These are phyloP conservation scores for Orthonevra nobilis DNA, from an alignment of 2,888 invertebrate species.

Conservation along the genomic window DNA sequence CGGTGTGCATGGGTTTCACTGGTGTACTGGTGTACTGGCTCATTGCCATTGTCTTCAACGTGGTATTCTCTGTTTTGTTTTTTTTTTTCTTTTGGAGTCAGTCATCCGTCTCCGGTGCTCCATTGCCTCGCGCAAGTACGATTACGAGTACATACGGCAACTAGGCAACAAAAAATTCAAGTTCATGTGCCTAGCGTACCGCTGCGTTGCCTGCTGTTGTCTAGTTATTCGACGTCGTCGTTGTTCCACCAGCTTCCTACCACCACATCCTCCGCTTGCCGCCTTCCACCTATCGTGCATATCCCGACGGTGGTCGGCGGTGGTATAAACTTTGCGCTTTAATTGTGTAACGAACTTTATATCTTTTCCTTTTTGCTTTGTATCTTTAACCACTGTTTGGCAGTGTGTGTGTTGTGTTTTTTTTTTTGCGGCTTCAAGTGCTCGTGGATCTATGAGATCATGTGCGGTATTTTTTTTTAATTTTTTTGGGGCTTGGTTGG, in stretches of 20 bases:
- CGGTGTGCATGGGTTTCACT: too few relatives aligned
- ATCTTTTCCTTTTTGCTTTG: constrained; percentile 32
- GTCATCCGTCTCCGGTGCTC: constrained; percentile 60
- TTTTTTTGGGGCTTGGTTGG: constrained; percentile 13
- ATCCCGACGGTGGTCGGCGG: too few relatives aligned
- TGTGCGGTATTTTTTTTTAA: constrained; percentile 39
- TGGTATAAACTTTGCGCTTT: constrained; percentile 28
- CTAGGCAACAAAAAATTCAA: constrained; percentile 47
- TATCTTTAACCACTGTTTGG: constrained; percentile 50
- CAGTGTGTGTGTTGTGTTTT: constrained; percentile 13
- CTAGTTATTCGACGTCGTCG: too few relatives aligned
- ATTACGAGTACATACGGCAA: constrained; percentile 50
- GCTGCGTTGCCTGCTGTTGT: constrained; percentile 58
- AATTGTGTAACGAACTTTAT: constrained; percentile 53
- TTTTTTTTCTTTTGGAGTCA: constrained; percentile 29
- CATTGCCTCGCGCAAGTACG: too few relatives aligned
- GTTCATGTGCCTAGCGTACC: constrained; percentile 66
- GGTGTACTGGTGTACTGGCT: constrained; percentile 51
- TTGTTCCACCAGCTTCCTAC: too few relatives aligned
- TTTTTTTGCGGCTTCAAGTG: background rate
- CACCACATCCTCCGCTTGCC: constrained; percentile 25
- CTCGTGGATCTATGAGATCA: constrained; percentile 37
- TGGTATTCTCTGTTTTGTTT: background rate
- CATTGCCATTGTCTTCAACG: constrained; percentile 64
- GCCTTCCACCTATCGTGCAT: background rate